These are phyloP conservation scores for Anguilla obscura DNA, from an alignment of 2,797 vertebrate genomes.

Conservation along the genomic window DNA sequence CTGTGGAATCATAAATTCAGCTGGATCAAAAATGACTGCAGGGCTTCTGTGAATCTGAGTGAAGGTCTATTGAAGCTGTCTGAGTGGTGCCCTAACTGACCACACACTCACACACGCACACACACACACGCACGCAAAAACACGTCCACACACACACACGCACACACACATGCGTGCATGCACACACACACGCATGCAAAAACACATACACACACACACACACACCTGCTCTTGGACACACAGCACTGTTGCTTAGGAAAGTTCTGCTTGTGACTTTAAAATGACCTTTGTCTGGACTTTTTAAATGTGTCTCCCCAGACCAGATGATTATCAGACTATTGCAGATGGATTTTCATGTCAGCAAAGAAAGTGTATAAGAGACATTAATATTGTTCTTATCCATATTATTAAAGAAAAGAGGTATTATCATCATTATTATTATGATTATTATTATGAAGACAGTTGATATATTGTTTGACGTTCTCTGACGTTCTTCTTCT, in stretches of 20 bases:
- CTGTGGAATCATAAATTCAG: neutral
- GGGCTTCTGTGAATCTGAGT: neutral
- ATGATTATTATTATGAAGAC: slow-evolving; percentile 16
- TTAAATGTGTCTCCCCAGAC: neutral
- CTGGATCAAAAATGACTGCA: neutral
- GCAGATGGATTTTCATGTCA: slow-evolving; percentile 68
- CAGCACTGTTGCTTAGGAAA: slow-evolving; percentile 13
- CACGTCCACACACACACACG: neutral
- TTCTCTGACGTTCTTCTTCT: slow-evolving; percentile 33
- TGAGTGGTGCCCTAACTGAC: slow-evolving; percentile 5
- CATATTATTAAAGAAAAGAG: slow-evolving; percentile 34
- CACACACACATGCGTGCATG: neutral
- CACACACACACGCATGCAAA: neutral
- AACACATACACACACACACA: neutral
- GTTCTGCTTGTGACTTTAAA: neutral
- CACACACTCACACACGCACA: neutral
- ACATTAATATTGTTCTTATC: slow-evolving; percentile 50
- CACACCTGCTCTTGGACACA: slow-evolving; percentile 15
- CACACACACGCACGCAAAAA: neutral
- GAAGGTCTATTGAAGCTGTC: neutral
- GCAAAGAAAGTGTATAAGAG: slow-evolving; percentile 57
- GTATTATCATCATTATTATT: slow-evolving; percentile 49
- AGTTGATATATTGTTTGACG: slow-evolving; percentile 31
- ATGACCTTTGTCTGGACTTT: slow-evolving; percentile 2
- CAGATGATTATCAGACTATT: slow-evolving; percentile 49